Percentiles rank a stretch among this genome's conserved stretches.
Conservation (phyloP, 2,113 vertebrate genomes). For the Fulmarus glacialis region DNA sequence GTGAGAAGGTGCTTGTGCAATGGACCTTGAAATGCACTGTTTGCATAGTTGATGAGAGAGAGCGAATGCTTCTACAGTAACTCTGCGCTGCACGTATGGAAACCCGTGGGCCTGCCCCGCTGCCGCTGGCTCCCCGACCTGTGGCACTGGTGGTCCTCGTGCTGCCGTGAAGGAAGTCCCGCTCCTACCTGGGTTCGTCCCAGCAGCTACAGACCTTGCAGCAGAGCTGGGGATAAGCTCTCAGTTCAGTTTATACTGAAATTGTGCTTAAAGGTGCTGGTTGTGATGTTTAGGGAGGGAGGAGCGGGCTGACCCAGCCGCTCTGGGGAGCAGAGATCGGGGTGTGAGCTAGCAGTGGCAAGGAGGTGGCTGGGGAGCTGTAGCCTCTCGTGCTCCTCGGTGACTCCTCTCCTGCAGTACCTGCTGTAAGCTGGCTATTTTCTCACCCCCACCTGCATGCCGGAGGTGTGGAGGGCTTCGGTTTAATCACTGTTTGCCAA, state of each 20-base stretch:
- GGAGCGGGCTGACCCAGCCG: background rate
- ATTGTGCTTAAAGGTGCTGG: accelerated
- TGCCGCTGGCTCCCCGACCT: accelerated
- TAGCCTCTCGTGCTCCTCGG: accelerated
- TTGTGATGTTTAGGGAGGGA: background rate
- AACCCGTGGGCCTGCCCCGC: background rate
- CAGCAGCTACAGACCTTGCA: background rate
- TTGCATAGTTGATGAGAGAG: background rate
- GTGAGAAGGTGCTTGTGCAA: background rate
- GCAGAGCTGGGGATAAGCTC: background rate
- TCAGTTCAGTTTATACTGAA: background rate
- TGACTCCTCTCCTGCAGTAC: background rate
- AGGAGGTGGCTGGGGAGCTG: background rate
- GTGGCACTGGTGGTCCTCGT: background rate
- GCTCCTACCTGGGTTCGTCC: background rate
- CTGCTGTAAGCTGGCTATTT: background rate
- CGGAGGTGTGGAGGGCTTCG: background rate
- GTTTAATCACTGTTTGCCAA: background rate
- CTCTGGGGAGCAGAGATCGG: background rate
- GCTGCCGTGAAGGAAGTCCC: background rate
- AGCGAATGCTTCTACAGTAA: background rate
- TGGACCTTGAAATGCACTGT: background rate
- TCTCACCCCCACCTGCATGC: accelerated
- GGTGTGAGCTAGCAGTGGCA: accelerated
- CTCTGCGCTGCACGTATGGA: background rate